phyloP scores from a whole-genome alignment of 2,113 vertebrate genomes.

The Holacanthus passer region DNA sequence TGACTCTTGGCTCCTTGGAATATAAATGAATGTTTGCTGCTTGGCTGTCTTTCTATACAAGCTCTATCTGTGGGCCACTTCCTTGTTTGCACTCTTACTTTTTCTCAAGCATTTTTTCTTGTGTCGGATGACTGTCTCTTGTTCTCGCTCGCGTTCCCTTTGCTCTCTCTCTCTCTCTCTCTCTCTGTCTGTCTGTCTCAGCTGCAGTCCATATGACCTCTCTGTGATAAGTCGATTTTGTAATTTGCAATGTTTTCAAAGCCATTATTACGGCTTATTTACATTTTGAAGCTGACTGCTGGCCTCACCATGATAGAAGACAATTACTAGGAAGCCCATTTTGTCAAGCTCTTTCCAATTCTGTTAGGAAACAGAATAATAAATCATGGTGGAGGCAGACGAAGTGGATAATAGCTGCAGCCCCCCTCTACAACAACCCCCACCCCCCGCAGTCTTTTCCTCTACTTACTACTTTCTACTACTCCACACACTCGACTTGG shows the following conservation, averaged over 20 bases:
- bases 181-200: constrained; percentile 39
- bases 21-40: constrained; percentile 14
- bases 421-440: no score
- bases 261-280: constrained; percentile 59
- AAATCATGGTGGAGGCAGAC: constrained; percentile 44
- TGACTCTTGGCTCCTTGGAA: not conserved
- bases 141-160: constrained; percentile 14
- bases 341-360: constrained; percentile 55
- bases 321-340: constrained; percentile 52
- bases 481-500: not conserved
- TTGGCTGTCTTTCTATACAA: constrained; percentile 2
- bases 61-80: constrained; percentile 6
- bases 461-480: no score
- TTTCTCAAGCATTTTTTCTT: not conserved
- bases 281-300: constrained; percentile 54
- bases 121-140: not conserved
- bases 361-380: constrained; percentile 52
- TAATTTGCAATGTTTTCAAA: constrained; percentile 63
- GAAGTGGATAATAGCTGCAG: constrained; percentile 50
- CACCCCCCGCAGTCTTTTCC: no score
- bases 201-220: constrained; percentile 64
- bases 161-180: not conserved
- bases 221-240: constrained; percentile 41
- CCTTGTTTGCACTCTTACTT: constrained; percentile 18
- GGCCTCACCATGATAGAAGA: constrained; percentile 36